Evolutionary conservation across 2,113 vertebrate species (phyloP).

Genomic region (Myocastor coypus): DNA sequence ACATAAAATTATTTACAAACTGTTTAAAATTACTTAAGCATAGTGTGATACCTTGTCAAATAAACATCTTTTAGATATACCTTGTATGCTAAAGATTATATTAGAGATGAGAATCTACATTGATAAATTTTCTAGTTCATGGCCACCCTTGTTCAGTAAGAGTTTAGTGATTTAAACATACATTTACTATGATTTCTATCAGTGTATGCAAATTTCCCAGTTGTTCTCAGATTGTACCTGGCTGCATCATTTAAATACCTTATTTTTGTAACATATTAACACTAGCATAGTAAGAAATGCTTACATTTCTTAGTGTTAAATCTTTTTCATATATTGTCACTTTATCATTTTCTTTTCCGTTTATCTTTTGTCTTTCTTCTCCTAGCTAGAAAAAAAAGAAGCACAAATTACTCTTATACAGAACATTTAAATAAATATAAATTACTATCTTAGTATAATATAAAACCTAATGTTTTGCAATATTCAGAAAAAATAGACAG

Average conservation of each 20-base stretch:
- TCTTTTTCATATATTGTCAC: background rate
- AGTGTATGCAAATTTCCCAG: background rate
- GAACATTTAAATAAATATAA: background rate
- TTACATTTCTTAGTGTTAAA: background rate
- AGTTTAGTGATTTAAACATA: background rate
- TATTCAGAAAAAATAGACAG: background rate
- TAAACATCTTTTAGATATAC: background rate
- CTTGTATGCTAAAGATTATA: background rate
- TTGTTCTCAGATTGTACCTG: background rate
- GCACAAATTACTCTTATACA: background rate
- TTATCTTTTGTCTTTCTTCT: slow-evolving; percentile 1
- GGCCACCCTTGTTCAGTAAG: background rate
- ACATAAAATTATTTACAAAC: background rate
- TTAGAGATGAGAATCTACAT: background rate
- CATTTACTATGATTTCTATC: background rate
- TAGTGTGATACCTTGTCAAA: background rate
- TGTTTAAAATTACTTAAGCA: background rate
- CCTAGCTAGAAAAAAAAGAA: background rate
- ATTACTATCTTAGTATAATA: background rate
- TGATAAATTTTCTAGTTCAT: background rate
- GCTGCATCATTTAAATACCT: background rate
- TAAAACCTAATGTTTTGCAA: background rate
- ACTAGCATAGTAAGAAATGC: background rate
- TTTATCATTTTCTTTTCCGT: slow-evolving; percentile 11
- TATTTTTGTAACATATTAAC: background rate